Conservation (phyloP, 2,113 vertebrate species). For the Zapus hudsonius region DNA sequence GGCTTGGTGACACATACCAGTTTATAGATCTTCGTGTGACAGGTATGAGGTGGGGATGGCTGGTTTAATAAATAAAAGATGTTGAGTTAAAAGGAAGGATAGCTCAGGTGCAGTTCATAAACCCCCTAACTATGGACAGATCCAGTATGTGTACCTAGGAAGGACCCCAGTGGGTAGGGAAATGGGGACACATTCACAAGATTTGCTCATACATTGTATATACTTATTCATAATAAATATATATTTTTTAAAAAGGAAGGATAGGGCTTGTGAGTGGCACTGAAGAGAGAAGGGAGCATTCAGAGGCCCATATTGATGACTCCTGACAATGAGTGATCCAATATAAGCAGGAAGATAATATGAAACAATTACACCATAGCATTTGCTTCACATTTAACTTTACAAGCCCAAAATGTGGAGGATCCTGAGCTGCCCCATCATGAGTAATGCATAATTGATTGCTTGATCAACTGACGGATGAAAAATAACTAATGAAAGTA, state of each 20-base stretch:
- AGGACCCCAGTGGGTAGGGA: too few relatives aligned
- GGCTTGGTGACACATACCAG: slow-evolving; percentile 82
- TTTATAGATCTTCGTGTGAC: slow-evolving; percentile 75
- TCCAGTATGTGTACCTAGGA: too few relatives aligned
- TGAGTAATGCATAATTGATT: background rate
- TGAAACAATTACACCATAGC: background rate
- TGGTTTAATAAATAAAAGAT: background rate
- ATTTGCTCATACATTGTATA: too few relatives aligned
- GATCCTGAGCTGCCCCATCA: background rate
- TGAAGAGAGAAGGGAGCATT: background rate
- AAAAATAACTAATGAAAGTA: too few relatives aligned
- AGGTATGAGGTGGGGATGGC: slow-evolving; percentile 50
- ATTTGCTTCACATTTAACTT: too few relatives aligned
- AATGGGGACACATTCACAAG: too few relatives aligned
- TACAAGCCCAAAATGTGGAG: background rate
- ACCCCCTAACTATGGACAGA: too few relatives aligned
- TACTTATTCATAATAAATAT: too few relatives aligned
- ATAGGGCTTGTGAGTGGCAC: background rate
- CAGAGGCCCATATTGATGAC: background rate
- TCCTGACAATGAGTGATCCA: background rate
- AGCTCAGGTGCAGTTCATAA: too few relatives aligned
- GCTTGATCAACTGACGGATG: too few relatives aligned
- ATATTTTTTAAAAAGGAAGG: background rate
- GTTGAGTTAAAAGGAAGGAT: too few relatives aligned
- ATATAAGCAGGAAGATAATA: background rate